Percentiles rank a stretch among this genome's conserved stretches.
Conservation (phyloP, 2,113 vertebrate species). For the Catharus fuscescens region DNA sequence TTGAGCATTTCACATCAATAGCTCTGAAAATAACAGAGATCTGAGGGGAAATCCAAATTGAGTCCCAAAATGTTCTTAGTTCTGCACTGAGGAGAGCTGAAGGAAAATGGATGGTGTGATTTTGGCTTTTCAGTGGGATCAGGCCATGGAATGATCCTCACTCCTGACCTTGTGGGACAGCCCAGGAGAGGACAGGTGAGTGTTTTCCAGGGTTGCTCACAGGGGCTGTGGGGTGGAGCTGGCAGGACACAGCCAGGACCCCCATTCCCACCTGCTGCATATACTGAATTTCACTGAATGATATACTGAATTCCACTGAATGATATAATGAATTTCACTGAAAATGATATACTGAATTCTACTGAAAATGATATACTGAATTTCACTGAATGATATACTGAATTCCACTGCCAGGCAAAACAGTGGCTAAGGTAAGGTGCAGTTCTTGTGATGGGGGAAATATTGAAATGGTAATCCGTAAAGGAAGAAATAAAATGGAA, state of each 20-base stretch:
- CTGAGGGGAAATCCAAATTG: background rate
- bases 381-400: background rate
- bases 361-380: background rate
- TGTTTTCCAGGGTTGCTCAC: fast-evolving
- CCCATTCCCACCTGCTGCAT: background rate
- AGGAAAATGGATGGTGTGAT: background rate
- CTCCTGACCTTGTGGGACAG: background rate
- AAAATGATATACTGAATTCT: no score
- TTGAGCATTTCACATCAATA: background rate
- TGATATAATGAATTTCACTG: no score
- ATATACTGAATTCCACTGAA: no score
- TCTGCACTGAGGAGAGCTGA: background rate
- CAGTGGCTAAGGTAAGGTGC: background rate
- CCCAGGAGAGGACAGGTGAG: background rate
- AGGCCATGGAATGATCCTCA: background rate
- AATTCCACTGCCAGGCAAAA: background rate
- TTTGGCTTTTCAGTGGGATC: background rate
- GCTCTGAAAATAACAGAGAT: background rate
- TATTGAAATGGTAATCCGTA: background rate
- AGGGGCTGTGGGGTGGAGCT: background rate
- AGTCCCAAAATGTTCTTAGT: background rate
- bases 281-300: no score
- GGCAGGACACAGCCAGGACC: background rate
- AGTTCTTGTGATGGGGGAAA: background rate
- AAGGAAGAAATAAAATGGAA: background rate